Conservation (phyloP, 37 sponge, comb jelly and placozoan species). For the Mnemiopsis leidyi region DNA sequence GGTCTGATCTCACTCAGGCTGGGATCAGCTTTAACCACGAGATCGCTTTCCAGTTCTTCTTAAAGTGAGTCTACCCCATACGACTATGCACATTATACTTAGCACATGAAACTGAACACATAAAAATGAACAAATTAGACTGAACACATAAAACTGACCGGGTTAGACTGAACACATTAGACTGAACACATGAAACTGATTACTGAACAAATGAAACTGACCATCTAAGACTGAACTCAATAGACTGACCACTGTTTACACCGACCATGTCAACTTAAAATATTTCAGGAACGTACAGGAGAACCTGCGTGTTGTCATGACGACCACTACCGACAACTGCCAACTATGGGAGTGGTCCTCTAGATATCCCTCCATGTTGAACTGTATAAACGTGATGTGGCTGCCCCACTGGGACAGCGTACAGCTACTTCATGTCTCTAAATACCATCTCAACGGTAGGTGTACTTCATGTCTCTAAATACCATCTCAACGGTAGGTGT, state of each 20-base stretch:
- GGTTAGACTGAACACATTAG: too few species aligned
- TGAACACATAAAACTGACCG: too few species aligned
- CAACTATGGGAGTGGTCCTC: conserved; percentile 61
- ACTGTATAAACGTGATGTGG: conserved; percentile 63
- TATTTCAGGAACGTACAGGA: conserved; percentile 65
- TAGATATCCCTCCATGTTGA: conserved; percentile 66
- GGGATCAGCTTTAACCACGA: conserved; percentile 71
- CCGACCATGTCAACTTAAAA: neutral
- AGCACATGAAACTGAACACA: too few species aligned
- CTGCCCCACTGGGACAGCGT: conserved; percentile 73
- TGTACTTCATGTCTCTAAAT: too few species aligned
- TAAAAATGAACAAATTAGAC: too few species aligned
- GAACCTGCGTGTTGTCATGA: conserved; percentile 67
- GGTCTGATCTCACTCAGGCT: conserved; percentile 74
- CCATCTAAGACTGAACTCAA: too few species aligned
- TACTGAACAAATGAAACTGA: too few species aligned
- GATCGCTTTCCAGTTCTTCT: conserved; percentile 80
- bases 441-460: conserved; percentile 74
- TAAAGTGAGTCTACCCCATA: conserved; percentile 75
- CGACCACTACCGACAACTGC: conserved; percentile 33
- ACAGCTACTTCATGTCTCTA: conserved; percentile 74
- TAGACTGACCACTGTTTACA: too few species aligned
- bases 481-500: too few species aligned
- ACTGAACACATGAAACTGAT: too few species aligned
- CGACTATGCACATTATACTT: too few species aligned